phyloP scores from a whole-genome alignment of 2,797 vertebrate species.

The Sternotherus odoratus region DNA sequence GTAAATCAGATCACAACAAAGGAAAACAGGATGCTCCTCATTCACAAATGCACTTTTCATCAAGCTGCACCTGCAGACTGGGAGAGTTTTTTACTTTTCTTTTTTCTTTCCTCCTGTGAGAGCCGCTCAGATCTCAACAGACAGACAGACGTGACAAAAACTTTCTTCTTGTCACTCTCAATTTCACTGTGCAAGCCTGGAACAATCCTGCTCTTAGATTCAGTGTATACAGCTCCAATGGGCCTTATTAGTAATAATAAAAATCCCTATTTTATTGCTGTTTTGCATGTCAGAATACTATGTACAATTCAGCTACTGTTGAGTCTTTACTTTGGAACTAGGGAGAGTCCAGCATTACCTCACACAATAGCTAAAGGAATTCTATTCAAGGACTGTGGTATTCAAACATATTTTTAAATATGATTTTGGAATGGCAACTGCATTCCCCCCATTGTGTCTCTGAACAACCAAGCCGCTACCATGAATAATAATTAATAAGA shows the following conservation, averaged over 20 bases:
- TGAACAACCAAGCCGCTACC: not conserved
- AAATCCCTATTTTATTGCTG: slow-evolving; percentile 1
- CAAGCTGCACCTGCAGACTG: not conserved
- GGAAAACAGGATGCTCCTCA: not conserved
- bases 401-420: not conserved
- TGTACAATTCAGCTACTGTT: not conserved
- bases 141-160: not conserved
- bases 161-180: not conserved
- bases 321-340: not conserved
- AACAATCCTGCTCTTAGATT: not conserved
- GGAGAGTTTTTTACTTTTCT: fast-evolving
- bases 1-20: not conserved
- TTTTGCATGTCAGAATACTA: not conserved
- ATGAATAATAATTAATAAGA: not conserved
- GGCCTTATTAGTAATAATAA: not conserved
- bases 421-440: not conserved
- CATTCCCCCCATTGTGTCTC: not conserved
- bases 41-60: not conserved
- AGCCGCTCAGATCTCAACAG: not conserved
- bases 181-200: not conserved
- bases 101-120: not conserved
- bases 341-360: not conserved
- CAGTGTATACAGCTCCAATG: not conserved
- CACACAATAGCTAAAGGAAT: not conserved
- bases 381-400: not conserved